Evolutionary conservation across 2,797 vertebrate genomes (phyloP), one percentile per base, ranked within the genome.

Genomic region (Etheostoma nigrum): DNA sequence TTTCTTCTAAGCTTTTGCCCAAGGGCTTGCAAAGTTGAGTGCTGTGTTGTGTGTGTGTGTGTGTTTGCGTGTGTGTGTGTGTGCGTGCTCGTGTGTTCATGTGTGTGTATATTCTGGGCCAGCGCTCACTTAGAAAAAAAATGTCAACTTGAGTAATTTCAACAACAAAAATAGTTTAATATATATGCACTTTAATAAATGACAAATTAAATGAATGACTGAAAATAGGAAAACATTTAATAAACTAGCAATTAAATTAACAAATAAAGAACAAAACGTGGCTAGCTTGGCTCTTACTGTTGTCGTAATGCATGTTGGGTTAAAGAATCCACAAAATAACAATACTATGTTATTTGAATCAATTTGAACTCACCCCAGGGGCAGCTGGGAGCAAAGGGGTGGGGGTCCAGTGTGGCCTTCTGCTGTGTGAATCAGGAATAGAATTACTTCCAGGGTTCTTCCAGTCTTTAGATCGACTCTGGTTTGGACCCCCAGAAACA

Each of bases 361-460:
- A 0, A 83, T 85, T 55, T 79, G 3, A 48, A 92, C 93, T 92
- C 74, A 94, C 93, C 85, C 64, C 65, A 48, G 93, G 91, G 49
- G 72, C 72, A 2, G 74, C 79, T 30, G 91, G 90, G 42, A 90
- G 76, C 0, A 74, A 55, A 6, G 86, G 75, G 4, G 84, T 73
- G 40, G 86, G 52, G 55, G 84, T 67, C 63, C 47, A 40, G 1
- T 65, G 90, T 5, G 72, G 82, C 78, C 88, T 90, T 62, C 76
- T 93, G 68, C 52, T 52, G 52, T 95, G 94, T n/a, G 88, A 91
- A 70, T 96, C 95, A 1, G 96, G 95, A 88, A 97, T 91, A 53
- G 89, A 88, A 68, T 97, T 97, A 30, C 72, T 88, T 75, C 79
- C 79, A 36, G 91, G 83, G 66, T 92, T 90, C 75, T 72, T 94